These are phyloP conservation scores for Drymodes brunneopygia DNA, from an alignment of 2,113 vertebrate species.

Conservation along the genomic window DNA sequence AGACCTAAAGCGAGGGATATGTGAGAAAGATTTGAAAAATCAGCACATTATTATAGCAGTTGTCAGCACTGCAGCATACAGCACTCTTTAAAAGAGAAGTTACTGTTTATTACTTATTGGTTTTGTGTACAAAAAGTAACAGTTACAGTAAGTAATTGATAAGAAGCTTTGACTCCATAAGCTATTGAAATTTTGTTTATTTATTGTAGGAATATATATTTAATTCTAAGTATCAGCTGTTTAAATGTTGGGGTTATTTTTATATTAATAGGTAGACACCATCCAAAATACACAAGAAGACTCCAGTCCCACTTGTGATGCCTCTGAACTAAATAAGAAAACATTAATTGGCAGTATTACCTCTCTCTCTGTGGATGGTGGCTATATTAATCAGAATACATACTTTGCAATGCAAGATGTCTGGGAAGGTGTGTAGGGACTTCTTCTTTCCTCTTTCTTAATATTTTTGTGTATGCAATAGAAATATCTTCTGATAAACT, in stretches of 20 bases:
- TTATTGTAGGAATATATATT: not conserved
- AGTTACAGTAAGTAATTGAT: not conserved
- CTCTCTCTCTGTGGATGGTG: conserved; percentile 72
- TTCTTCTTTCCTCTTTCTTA: not conserved
- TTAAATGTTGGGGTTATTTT: not conserved
- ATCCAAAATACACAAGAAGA: conserved; percentile 74
- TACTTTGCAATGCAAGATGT: conserved; percentile 79
- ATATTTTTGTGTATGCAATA: not conserved
- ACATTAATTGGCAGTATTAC: conserved; percentile 86
- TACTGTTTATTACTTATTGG: not conserved
- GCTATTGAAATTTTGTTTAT: not conserved
- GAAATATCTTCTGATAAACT: not conserved
- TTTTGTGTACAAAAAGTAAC: not conserved
- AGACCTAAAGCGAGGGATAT: not conserved
- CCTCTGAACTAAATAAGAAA: conserved; percentile 58
- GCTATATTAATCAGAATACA: conserved; percentile 86
- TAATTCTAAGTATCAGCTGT: not conserved
- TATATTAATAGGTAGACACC: conserved; percentile 73
- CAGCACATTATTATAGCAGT: not conserved
- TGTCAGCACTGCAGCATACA: not conserved
- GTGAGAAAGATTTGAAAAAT: not conserved
- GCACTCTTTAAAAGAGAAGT: not conserved
- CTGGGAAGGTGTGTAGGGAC: conserved; percentile 77
- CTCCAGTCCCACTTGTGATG: not conserved
- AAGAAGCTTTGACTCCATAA: not conserved